Base-by-base conservation (phyloP, 1,140 invertebrate species). In the Zaprionus nigranus region DNA sequence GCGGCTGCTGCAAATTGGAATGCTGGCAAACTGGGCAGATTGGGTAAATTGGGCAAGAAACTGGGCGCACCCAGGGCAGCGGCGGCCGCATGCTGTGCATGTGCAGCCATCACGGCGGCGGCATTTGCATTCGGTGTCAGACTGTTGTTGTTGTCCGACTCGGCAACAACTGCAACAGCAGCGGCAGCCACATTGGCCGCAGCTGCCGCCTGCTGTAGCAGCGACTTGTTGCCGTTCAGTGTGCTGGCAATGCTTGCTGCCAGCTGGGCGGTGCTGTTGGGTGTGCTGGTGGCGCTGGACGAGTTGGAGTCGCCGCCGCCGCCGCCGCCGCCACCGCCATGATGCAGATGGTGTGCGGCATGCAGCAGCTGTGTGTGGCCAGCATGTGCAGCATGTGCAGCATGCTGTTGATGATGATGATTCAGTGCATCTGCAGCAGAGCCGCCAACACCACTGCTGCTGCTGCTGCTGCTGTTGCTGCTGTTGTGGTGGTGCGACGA, bases 1-100 rank as follows among this genome's bases (percentile, higher is more conserved):
- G 83, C 83, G n/a, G 86, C 85, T 17, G 85, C 83, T 15, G 83
- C 85, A 93, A 97, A 97, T 9, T 96, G 94, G 60, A 93, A 93
- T 43, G 81, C 81, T 28, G 90, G 88, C 69, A 92, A 58, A 7
- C 81, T 81, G 15, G 87, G 90, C 63, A 92, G 51, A 5, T 79
- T 86, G 12, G 87, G 40, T 2, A 43, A n/a, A 3, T 43, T 43
- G 40, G 40, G 90, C 58, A 82, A 57, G 11, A 84, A 90, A 5
- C 78, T 64, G 7, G 76, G 68, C 26, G 75, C 68, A 38, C 75
- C 79, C 74, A 80, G 26, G 2, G 81, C 83, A 3, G 81, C 82
- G 15, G 81, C 83, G 2, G 81, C 82, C 1, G 84, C 81, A 68
- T 90, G 85, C 60, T 88, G 84, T 20, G 85, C 85, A 82, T 90